Percentiles rank a stretch among this genome's conserved stretches.
phyloP scores from a whole-genome alignment of 2,113 vertebrate species.

The Clarias magur region DNA sequence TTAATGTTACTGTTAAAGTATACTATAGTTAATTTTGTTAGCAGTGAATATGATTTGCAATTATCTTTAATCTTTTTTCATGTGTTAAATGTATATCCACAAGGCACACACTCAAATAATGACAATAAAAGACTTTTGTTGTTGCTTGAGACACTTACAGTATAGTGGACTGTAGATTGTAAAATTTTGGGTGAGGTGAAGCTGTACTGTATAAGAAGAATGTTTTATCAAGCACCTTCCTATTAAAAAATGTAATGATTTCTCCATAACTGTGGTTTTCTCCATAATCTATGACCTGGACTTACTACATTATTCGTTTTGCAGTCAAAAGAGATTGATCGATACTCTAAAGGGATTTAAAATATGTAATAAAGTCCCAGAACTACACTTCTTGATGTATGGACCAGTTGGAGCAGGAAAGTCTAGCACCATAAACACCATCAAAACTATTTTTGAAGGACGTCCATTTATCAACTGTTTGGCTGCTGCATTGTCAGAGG shows the following conservation, averaged over 20 bases:
- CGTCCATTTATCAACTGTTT: not conserved
- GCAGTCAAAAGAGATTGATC: not conserved
- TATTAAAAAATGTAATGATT: not conserved
- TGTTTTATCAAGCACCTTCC: not conserved
- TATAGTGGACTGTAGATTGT: too few relatives aligned
- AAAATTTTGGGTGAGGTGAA: too few relatives aligned
- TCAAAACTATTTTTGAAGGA: conserved; percentile 2
- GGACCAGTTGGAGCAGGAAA: conserved; percentile 20
- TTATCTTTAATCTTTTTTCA: not conserved
- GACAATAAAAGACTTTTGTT: not conserved
- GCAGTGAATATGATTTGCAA: not conserved
- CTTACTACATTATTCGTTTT: not conserved
- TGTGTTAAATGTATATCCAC: not conserved
- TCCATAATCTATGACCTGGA: not conserved
- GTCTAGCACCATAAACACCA: conserved; percentile 44
- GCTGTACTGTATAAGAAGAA: not conserved
- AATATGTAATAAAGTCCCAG: not conserved
- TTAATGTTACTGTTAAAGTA: not conserved
- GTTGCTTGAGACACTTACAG: too few relatives aligned
- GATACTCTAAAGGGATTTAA: not conserved
- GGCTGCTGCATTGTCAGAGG: not conserved
- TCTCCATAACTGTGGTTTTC: not conserved
- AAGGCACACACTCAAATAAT: not conserved
- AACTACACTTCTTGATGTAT: conserved; percentile 35
- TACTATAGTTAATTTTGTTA: not conserved